Percentiles rank a stretch among this genome's conserved stretches.
phyloP scores from a whole-genome alignment of 2,797 vertebrate species.

The Discoglossus pictus region DNA sequence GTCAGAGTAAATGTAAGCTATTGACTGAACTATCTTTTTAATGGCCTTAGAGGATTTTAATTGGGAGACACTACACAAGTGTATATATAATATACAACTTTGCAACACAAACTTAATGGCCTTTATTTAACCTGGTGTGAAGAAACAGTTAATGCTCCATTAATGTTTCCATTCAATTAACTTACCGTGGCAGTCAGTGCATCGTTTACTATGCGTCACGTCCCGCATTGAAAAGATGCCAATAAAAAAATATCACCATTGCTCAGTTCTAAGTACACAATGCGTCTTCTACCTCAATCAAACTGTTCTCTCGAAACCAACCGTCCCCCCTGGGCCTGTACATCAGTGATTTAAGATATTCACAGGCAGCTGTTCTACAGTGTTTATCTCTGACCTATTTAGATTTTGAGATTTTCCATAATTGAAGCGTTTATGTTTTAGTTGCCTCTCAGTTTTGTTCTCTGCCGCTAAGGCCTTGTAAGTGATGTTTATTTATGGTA shows the following conservation, averaged over 20 bases:
- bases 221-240: constrained; percentile 15
- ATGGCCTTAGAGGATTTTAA: too few relatives aligned
- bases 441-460: constrained; percentile 64
- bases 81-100: too few relatives aligned
- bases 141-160: constrained; percentile 28
- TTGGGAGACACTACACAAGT: too few relatives aligned
- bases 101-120: constrained; percentile 9
- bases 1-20: too few relatives aligned
- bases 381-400: constrained; percentile 63
- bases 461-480: constrained; percentile 66
- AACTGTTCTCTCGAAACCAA: constrained; percentile 30
- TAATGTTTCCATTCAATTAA: constrained; percentile 30
- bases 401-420: constrained; percentile 62
- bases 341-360: constrained; percentile 61
- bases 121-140: constrained; percentile 29
- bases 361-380: constrained; percentile 64
- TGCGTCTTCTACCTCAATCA: neutral
- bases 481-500: constrained; percentile 65
- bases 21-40: too few relatives aligned
- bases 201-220: constrained; percentile 15
- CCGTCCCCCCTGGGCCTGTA: constrained; percentile 39
- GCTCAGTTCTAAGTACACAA: constrained; percentile 17
- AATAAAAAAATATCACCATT: constrained; percentile 23
- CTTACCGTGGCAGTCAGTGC: constrained; percentile 3
- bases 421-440: constrained; percentile 67